Conservation (phyloP, 2,113 vertebrate species). For the Lophotis ruficrista region DNA sequence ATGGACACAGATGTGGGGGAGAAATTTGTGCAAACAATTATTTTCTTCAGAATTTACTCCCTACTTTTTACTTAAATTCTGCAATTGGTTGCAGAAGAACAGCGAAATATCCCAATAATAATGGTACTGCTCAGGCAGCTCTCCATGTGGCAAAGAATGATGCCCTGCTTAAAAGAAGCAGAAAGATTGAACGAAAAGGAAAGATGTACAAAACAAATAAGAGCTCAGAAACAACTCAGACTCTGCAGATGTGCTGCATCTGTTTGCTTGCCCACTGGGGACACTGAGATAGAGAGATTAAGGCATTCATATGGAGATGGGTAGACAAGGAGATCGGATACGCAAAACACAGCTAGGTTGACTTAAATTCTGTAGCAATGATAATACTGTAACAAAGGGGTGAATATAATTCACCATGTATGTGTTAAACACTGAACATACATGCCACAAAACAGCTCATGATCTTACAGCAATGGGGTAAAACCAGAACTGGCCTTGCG, state of each 20-base stretch:
- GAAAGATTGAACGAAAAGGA: neutral
- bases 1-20: neutral
- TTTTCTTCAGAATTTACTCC: neutral
- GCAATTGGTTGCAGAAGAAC: neutral
- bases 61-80: neutral
- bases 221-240: neutral
- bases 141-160: neutral
- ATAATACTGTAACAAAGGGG: neutral
- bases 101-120: neutral
- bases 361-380: neutral
- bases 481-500: neutral
- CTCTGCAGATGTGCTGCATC: slow-evolving; percentile 54
- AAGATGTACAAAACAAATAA: slow-evolving; percentile 21
- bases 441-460: neutral
- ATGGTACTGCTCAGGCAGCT: neutral
- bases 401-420: neutral
- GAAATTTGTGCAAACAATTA: neutral
- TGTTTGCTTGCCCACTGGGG: slow-evolving; percentile 52
- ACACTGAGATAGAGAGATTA: slow-evolving; percentile 38
- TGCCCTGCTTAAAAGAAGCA: neutral
- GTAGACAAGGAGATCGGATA: slow-evolving; percentile 28
- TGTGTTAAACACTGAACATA: neutral
- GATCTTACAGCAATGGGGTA: neutral
- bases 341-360: neutral
- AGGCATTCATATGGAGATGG: slow-evolving; percentile 10